Percentiles rank a stretch among this genome's conserved stretches.
Evolutionary conservation across 2,797 vertebrate species (phyloP).

Genomic region (Coccyzus lansbergi): DNA sequence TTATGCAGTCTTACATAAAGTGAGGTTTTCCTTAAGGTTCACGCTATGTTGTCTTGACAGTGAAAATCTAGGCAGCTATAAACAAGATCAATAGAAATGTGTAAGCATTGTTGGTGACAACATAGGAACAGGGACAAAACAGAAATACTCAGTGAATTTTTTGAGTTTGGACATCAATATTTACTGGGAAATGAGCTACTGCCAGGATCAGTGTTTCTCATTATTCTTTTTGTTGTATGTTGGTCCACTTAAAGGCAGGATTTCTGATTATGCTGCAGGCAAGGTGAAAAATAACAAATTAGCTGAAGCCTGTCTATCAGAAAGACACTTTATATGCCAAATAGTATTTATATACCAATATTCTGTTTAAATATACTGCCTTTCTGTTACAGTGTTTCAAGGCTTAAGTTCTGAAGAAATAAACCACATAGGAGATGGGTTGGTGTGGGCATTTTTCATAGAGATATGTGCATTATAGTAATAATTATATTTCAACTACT

Average conservation of each 20-base stretch:
- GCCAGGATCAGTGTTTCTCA: neutral
- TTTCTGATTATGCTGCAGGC: neutral
- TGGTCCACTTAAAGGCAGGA: conserved; percentile 16
- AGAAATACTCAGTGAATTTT: conserved; percentile 16
- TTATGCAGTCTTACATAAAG: conserved; percentile 17
- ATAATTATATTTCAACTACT: neutral
- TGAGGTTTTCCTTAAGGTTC: conserved; percentile 31
- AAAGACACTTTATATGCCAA: neutral
- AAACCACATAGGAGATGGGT: neutral
- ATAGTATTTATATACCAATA: neutral
- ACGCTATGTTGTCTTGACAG: conserved; percentile 17
- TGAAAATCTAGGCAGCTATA: conserved; percentile 46
- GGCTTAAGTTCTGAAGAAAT: neutral
- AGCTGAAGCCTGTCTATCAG: conserved; percentile 11
- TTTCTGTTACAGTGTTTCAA: neutral
- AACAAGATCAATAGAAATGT: conserved; percentile 60
- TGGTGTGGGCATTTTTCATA: neutral
- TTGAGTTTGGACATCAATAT: conserved; percentile 33
- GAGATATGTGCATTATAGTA: neutral
- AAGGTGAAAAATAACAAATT: neutral
- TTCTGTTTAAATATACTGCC: neutral
- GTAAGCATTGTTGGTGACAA: conserved; percentile 29
- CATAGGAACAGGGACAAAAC: neutral
- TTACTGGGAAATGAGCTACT: conserved; percentile 47
- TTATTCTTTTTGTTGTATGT: conserved; percentile 10